Conservation (phyloP, 2,888 invertebrate genomes). For the Rotaria macrura region DNA sequence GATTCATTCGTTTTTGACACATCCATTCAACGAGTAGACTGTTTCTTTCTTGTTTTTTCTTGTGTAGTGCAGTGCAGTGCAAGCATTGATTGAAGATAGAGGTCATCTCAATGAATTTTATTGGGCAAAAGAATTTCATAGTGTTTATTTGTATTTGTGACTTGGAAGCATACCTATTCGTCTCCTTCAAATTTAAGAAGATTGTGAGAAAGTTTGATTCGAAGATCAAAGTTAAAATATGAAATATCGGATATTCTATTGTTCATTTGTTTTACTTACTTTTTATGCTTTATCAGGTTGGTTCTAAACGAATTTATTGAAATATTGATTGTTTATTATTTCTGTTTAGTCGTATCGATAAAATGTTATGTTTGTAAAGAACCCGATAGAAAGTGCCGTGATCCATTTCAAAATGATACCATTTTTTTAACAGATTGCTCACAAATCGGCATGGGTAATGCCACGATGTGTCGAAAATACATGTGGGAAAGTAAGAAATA, state of each 20-base stretch:
- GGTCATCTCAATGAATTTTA: background rate
- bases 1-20: too few relatives aligned
- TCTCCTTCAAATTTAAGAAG: too few relatives aligned
- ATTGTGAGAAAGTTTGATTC: too few relatives aligned
- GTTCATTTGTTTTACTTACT: background rate
- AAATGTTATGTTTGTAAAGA: conserved; percentile 34
- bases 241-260: conserved; percentile 6
- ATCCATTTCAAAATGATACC: conserved; percentile 34
- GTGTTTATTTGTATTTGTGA: background rate
- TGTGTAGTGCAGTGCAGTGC: too few relatives aligned
- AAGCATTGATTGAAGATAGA: background rate
- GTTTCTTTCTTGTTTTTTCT: background rate
- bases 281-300: conserved; percentile 6
- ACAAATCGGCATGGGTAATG: conserved; percentile 22
- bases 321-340: background rate
- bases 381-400: conserved; percentile 32
- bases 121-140: background rate
- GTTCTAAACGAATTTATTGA: background rate
- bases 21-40: too few relatives aligned
- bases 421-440: conserved; percentile 30
- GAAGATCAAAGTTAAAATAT: background rate
- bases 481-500: conserved; percentile 32
- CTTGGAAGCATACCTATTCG: too few relatives aligned
- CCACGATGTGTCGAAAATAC: conserved; percentile 33
- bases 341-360: conserved; percentile 29